Conservation (phyloP, 2,797 vertebrate species). For the Epinephelus coioides region DNA sequence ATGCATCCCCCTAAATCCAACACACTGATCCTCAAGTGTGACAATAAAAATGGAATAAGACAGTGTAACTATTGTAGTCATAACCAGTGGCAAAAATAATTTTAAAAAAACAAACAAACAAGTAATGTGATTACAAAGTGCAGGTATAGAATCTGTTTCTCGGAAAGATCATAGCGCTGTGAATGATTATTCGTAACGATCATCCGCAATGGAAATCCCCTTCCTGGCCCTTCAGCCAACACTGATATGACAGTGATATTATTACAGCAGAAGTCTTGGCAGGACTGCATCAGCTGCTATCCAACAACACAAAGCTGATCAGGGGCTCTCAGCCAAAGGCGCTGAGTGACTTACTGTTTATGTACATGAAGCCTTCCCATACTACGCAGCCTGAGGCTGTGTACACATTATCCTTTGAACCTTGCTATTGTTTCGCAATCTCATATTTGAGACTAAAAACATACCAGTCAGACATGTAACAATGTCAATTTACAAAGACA, state of each 20-base stretch:
- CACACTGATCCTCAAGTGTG: neutral
- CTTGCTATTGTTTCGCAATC: neutral
- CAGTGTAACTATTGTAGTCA: neutral
- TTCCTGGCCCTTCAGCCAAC: conserved; percentile 30
- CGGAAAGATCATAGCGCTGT: conserved; percentile 18
- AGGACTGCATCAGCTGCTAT: conserved; percentile 54
- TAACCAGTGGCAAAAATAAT: conserved; percentile 3
- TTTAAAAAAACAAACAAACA: neutral
- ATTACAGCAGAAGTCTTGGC: conserved; percentile 63
- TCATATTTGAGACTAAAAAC: conserved; percentile 16
- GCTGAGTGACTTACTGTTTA: conserved; percentile 39
- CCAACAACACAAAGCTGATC: conserved; percentile 64
- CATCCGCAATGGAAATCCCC: conserved; percentile 70
- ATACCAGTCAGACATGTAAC: neutral
- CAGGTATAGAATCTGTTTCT: conserved; percentile 16
- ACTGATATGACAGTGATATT: conserved; percentile 62
- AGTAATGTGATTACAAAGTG: conserved; percentile 1
- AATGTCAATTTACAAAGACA: conserved; percentile 3
- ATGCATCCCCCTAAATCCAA: no score
- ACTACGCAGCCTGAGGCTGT: neutral
- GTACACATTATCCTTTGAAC: neutral
- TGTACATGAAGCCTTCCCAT: conserved; percentile 30
- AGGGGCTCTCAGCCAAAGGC: conserved; percentile 40
- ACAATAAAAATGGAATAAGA: conserved; percentile 9
- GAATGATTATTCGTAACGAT: conserved; percentile 36